A percentile compares a stretch with the other conserved stretches of the same genome.
phyloP scores from a whole-genome alignment of 1,140 invertebrate genomes.

The Macrocentrus cingulum region DNA sequence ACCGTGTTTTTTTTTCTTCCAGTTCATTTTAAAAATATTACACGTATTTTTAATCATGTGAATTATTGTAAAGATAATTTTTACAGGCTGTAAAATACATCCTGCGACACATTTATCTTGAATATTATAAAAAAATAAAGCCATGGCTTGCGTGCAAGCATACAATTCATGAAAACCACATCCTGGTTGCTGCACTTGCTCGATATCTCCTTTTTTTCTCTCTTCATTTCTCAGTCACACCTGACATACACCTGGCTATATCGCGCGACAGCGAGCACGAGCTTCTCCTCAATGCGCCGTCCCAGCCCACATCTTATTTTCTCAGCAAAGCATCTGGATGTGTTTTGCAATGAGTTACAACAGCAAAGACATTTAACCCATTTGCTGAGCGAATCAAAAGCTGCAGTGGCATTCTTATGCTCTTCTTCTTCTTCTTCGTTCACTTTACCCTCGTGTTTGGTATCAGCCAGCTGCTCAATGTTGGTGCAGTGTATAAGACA shows the following conservation, averaged over 20 bases:
- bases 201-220: background rate
- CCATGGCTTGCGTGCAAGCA: background rate
- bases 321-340: background rate
- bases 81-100: no score
- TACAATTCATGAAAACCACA: conserved; percentile 14
- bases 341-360: background rate
- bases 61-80: no score
- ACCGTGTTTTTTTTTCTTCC: no score
- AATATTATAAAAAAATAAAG: no score
- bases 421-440: background rate
- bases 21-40: no score
- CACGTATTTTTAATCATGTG: no score
- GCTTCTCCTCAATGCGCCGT: background rate
- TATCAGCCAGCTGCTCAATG: no score
- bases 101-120: no score
- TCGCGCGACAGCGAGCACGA: conserved; percentile 13
- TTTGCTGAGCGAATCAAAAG: conserved; percentile 1
- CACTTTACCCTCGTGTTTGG: no score
- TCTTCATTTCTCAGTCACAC: conserved; percentile 10
- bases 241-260: conserved; percentile 23
- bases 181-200: conserved; percentile 20
- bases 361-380: background rate
- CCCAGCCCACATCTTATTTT: background rate
- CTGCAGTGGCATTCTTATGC: background rate
- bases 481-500: background rate